Base-by-base conservation (phyloP, 2,797 vertebrate species). In the Podargus strigoides region DNA sequence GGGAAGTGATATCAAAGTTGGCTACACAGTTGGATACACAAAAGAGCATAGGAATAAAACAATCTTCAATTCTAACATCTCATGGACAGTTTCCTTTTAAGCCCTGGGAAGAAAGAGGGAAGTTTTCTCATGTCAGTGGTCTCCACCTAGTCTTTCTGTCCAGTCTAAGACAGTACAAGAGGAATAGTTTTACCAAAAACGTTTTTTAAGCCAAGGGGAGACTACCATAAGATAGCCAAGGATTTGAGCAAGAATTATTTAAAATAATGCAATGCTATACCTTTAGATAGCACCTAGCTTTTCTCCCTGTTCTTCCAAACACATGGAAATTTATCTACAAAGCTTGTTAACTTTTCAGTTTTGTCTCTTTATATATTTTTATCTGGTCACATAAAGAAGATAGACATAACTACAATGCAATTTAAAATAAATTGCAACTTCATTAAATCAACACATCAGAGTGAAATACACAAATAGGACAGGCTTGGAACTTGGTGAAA, bases 71-170 rank as follows among this genome's bases (percentile, higher is more conserved):
- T 78, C 37, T 68, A 59, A 55, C 10, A 47, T 9, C 30, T 76
- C 39, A 37, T 14, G 11, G n/a, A 58, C 10, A 49, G 86, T 94
- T 96, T 90, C 89, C 67, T 85, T 89, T 85, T 81, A 94, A 87
- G 70, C 16, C 41, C 58, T 78, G 30, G 44, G 53, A 88, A 91
- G 68, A 92, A 87, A 93, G 73, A 52, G 62, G 4, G 67, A 67
- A 60, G 52, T 52, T 67, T 85, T 59, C 75, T 91, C 68, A 46
- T 83, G 81, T 70, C 15, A 32, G 24, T 72, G 59, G 67, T 90
- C 27, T 95, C 84, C 66, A 85, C n/a, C 81, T 91, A 95, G 87
- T 58, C 55, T 88, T 94, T 87, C 87, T 79, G 69, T 83, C 69
- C 80, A 93, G 46, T 68, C 39, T 79, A 93, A 90, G 34, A 94